Evolutionary conservation across 2,113 vertebrate species (phyloP), one percentile per base, ranked within the genome.

Genomic region (Heterochromis multidens): DNA sequence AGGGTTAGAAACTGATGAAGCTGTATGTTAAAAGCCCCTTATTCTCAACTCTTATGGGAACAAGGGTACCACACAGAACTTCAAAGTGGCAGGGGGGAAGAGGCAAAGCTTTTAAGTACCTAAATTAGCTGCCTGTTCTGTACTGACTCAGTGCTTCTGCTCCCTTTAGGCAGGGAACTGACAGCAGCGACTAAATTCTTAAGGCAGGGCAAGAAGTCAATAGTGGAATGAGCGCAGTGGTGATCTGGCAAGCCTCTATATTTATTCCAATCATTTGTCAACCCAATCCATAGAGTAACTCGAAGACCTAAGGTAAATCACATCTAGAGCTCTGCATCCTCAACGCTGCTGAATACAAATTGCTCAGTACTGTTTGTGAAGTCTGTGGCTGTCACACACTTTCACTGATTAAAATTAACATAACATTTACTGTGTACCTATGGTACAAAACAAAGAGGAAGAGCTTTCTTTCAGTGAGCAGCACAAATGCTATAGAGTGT

Each of bases 81-180:
- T 91, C 58, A 85, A 90, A 82, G 82, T 83, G 80, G 82, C 16
- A 21, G 33, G 33, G 61, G 33, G 63, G 56, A 57, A 76, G 58
- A 40, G 61, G 80, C 79, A 90, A 90, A 90, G 89, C 91, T 93
- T 92, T 92, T 87, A 89, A 90, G 86, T 83, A 78, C 37, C 83
- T 91, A 91, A 91, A 93, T 88, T 78, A 88, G 86, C 85, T 82
- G 77, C 81, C 87, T 90, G 59, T 90, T 87, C 82, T 59, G 80
- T 17, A 46, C 87, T 83, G 82, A 90, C 84, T 88, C 88, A 77
- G 81, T 78, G 77, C 29, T 58, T 79, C 84, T 86, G 87, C 61
- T 87, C 85, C 59, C 77, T 63, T 2, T 29, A 78, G 86, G 84
- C 87, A 74, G 81, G 17, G 61, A 77, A 87, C 86, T 83, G 91